These are phyloP conservation scores for Cyanoderma ruficeps DNA, from an alignment of 2,113 vertebrate species.

Conservation along the genomic window DNA sequence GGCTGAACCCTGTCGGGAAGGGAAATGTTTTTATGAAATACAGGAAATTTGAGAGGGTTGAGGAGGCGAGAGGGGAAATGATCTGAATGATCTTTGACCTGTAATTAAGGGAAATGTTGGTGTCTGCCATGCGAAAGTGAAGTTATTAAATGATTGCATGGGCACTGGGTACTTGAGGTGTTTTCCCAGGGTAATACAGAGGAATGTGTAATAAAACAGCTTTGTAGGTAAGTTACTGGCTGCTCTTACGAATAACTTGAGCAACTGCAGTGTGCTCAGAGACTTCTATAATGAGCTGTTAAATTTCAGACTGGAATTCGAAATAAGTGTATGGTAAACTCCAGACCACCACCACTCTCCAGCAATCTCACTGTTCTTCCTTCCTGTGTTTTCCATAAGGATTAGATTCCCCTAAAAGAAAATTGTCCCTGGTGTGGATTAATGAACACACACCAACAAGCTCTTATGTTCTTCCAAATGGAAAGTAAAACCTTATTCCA, in stretches of 20 bases:
- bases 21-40: not conserved
- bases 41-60: not conserved
- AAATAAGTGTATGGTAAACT: not conserved
- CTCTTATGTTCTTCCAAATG: not conserved
- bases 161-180: not conserved
- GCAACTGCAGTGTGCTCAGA: not conserved
- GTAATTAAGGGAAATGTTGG: not conserved
- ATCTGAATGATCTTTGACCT: not conserved
- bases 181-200: not conserved
- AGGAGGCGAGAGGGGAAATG: not conserved
- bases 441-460: not conserved
- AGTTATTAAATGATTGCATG: not conserved
- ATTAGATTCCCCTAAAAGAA: not conserved
- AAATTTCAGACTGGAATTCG: not conserved
- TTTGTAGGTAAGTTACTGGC: not conserved
- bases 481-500: not conserved
- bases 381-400: not conserved
- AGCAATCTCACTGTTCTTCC: not conserved
- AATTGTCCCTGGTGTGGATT: not conserved
- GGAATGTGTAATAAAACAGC: not conserved
- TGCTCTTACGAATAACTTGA: not conserved
- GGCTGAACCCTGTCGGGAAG: not conserved
- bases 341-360: not conserved
- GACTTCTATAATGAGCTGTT: not conserved
- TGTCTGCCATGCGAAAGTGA: not conserved